Percentiles rank a stretch among this genome's conserved stretches.
Evolutionary conservation across 2,113 vertebrate species (phyloP).

Genomic region (Macaca mulatta): DNA sequence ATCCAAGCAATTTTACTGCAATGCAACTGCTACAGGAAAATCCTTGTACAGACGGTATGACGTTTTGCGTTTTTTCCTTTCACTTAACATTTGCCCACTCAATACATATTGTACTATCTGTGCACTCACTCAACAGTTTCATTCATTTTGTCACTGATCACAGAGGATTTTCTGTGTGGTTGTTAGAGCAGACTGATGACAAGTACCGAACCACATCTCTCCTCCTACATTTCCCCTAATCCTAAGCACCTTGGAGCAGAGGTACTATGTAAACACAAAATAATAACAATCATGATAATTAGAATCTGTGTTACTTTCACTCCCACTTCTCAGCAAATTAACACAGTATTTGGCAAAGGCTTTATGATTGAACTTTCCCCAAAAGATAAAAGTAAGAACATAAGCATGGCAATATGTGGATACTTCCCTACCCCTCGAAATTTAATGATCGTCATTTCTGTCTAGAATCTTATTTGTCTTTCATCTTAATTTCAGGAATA

Average conservation of each 20-base stretch:
- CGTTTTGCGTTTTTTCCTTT: conserved; percentile 68
- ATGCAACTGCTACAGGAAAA: conserved; percentile 77
- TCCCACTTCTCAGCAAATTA: not conserved
- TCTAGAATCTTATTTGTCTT: not conserved
- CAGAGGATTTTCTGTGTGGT: conserved; percentile 52
- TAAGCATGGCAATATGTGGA: not conserved
- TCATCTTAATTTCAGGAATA: not conserved
- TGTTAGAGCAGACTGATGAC: conserved; percentile 48
- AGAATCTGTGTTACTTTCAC: not conserved
- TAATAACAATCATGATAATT: conserved; percentile 11
- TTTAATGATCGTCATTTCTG: not conserved
- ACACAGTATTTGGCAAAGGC: not conserved
- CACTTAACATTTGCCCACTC: conserved; percentile 76
- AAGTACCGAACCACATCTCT: conserved; percentile 20
- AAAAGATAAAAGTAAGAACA: not conserved
- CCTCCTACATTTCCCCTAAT: conserved; percentile 56
- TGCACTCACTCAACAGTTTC: conserved; percentile 65
- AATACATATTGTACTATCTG: conserved; percentile 69
- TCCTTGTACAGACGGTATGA: conserved; percentile 68
- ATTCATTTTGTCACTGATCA: conserved; percentile 70
- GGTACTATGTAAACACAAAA: conserved; percentile 58
- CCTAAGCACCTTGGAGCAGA: conserved; percentile 57
- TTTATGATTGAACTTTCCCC: not conserved
- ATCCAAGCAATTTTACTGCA: conserved; percentile 67
- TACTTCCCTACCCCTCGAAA: not conserved